Conservation (phyloP, 1,140 invertebrate genomes). For the Papilio polytes region DNA sequence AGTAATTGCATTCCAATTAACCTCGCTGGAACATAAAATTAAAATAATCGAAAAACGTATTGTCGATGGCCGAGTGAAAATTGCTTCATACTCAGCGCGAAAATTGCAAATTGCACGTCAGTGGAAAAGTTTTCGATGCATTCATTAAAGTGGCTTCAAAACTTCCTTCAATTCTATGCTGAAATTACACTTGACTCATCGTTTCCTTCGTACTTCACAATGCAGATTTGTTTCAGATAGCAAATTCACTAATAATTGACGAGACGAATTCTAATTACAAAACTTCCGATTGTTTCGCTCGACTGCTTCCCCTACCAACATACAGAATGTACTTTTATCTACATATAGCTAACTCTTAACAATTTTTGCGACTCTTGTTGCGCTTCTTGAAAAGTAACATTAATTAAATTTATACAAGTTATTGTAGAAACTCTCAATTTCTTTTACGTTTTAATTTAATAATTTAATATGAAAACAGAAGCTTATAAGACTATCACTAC, state of each 20-base stretch:
- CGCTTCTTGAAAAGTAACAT: neutral
- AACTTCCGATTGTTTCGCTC: slow-evolving; percentile 17
- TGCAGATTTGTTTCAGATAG: slow-evolving; percentile 51
- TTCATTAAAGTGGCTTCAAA: slow-evolving; percentile 72
- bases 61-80: slow-evolving; percentile 45
- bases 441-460: no score
- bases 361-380: neutral
- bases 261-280: slow-evolving; percentile 36
- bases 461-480: no score
- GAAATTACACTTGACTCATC: slow-evolving; percentile 65
- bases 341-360: neutral
- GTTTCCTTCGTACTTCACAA: slow-evolving; percentile 62
- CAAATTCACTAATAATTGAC: slow-evolving; percentile 41
- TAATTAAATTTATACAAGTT: neutral
- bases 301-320: neutral
- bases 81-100: slow-evolving; percentile 49
- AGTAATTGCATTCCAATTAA: slow-evolving; percentile 37
- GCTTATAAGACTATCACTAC: no score
- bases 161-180: slow-evolving; percentile 66
- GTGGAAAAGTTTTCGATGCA: slow-evolving; percentile 70
- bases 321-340: neutral
- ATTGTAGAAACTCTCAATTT: no score
- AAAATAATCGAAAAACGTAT: slow-evolving; percentile 42
- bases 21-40: slow-evolving; percentile 40
- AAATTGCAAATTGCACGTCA: slow-evolving; percentile 70